Percentiles rank a stretch among this genome's conserved stretches.
These are phyloP conservation scores for Blera fallax DNA, from an alignment of 2,888 invertebrate genomes.

Conservation along the genomic window DNA sequence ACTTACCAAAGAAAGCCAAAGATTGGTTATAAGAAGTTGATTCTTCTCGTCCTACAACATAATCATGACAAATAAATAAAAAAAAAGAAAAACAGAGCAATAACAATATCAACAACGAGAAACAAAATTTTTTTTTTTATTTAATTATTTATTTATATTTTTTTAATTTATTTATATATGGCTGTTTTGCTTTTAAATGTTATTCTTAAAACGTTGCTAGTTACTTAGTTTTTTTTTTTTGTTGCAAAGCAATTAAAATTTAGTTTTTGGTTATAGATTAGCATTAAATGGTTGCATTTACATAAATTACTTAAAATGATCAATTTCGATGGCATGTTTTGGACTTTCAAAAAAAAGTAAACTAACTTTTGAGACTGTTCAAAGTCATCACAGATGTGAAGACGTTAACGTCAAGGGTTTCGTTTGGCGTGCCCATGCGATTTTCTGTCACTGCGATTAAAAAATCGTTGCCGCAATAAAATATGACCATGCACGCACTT, in stretches of 20 bases:
- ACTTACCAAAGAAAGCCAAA: conserved; percentile 98
- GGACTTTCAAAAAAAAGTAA: background rate
- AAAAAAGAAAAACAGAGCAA: conserved; percentile 83
- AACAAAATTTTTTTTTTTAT: conserved; percentile 74
- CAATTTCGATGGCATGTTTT: conserved; percentile 15
- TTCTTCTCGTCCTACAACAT: conserved; percentile 95
- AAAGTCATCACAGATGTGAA: too few relatives aligned
- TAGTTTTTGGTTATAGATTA: conserved; percentile 1
- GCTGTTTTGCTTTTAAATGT: conserved; percentile 27
- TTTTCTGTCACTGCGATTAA: too few relatives aligned
- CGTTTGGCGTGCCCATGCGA: too few relatives aligned
- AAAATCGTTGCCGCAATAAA: too few relatives aligned
- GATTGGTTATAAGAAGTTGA: conserved; percentile 96
- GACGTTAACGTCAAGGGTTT: too few relatives aligned
- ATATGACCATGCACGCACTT: too few relatives aligned
- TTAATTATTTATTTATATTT: conserved; percentile 74
- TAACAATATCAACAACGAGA: conserved; percentile 74
- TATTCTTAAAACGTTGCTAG: conserved; percentile 17
- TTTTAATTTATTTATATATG: conserved; percentile 47
- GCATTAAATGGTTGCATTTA: conserved; percentile 25
- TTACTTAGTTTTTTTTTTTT: conserved; percentile 26
- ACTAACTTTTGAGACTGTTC: background rate
- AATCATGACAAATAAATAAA: conserved; percentile 80
- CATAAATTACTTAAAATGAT: conserved; percentile 2
- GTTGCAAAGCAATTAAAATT: conserved; percentile 23